Conservation (phyloP, 1,140 invertebrate species). For the Hyposmocoma kahamanoa region DNA sequence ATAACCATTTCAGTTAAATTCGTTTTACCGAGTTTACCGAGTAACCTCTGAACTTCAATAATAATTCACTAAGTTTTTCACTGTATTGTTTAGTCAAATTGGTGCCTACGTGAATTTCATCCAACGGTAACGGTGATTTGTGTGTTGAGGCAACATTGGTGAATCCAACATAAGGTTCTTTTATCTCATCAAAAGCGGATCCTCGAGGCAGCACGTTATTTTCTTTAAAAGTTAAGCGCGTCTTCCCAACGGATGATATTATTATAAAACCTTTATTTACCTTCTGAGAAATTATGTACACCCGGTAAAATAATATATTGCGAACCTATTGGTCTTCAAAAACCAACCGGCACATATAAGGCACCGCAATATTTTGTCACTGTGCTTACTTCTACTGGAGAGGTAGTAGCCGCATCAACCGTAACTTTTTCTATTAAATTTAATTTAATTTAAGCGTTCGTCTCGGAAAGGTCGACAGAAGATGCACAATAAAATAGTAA, state of each 20-base stretch:
- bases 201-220: background rate
- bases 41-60: constrained; percentile 3
- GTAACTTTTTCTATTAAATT: background rate
- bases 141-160: background rate
- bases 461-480: background rate
- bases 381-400: background rate
- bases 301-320: constrained; percentile 2
- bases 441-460: background rate
- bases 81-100: background rate
- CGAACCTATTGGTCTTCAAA: background rate
- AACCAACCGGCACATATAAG: background rate
- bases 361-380: background rate
- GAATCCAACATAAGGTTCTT: background rate
- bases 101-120: constrained; percentile 1
- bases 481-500: background rate
- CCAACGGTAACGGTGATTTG: background rate
- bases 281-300: constrained; percentile 1
- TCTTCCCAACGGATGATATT: background rate
- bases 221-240: background rate
- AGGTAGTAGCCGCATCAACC: background rate
- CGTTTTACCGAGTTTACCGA: constrained; percentile 19
- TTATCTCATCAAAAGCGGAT: background rate
- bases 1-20: constrained; percentile 22
- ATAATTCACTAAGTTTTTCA: background rate
- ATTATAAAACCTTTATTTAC: constrained; percentile 5